A percentile compares a stretch with the other conserved stretches of the same genome.
phyloP scores from a whole-genome alignment of 2,888 invertebrate species.

The Camptogramma bilineatum region DNA sequence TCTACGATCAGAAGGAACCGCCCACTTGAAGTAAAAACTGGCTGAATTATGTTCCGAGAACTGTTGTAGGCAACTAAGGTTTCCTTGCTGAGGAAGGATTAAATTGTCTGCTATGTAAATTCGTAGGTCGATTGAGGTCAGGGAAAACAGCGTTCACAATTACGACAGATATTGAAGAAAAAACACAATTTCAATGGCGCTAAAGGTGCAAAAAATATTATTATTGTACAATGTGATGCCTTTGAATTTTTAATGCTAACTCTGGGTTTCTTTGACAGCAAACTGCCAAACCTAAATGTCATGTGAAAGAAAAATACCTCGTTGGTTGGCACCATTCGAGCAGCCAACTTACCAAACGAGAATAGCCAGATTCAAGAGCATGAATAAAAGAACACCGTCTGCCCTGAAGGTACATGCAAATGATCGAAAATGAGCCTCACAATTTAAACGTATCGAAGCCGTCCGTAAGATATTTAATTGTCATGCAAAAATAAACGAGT shows the following conservation, averaged over 20 bases:
- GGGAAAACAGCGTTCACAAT: slow-evolving; percentile 46
- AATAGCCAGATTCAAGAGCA: slow-evolving; percentile 72
- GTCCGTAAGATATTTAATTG: slow-evolving; percentile 69
- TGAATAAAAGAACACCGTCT: slow-evolving; percentile 72
- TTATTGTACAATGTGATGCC: slow-evolving; percentile 43
- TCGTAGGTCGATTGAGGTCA: slow-evolving; percentile 58
- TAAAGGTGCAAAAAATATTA: slow-evolving; percentile 31
- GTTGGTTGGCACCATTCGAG: slow-evolving; percentile 71
- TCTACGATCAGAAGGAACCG: slow-evolving; percentile 69
- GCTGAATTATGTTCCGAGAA: slow-evolving; percentile 67
- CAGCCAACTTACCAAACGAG: slow-evolving; percentile 67
- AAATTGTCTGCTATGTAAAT: slow-evolving; percentile 61
- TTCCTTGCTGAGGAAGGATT: slow-evolving; percentile 55
- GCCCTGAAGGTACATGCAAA: slow-evolving; percentile 69
- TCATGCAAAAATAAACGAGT: slow-evolving; percentile 75
- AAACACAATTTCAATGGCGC: slow-evolving; percentile 48
- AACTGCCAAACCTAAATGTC: slow-evolving; percentile 55
- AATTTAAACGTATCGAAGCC: slow-evolving; percentile 56
- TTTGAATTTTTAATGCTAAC: slow-evolving; percentile 52
- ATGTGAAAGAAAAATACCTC: slow-evolving; percentile 61
- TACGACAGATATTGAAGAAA: slow-evolving; percentile 46
- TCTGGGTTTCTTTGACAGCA: slow-evolving; percentile 52
- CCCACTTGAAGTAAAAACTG: slow-evolving; percentile 72
- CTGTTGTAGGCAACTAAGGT: slow-evolving; percentile 53
- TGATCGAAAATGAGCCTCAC: slow-evolving; percentile 62